phyloP scores from a whole-genome alignment of 2,113 vertebrate genomes.

The Miniopterus natalensis region DNA sequence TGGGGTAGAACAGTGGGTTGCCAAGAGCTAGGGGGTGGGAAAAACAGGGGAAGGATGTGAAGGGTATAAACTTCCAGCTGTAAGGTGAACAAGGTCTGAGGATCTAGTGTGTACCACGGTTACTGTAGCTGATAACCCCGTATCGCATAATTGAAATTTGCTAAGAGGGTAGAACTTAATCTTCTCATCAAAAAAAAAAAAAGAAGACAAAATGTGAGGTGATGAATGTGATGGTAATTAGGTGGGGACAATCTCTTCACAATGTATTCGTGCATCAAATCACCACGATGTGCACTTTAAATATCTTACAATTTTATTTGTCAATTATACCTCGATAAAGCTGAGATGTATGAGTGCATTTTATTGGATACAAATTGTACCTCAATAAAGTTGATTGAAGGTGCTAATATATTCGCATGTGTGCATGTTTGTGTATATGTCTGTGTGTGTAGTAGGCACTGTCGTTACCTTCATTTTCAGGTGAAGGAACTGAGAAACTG shows the following conservation, averaged over 20 bases:
- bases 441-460: fast-evolving
- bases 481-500: not conserved
- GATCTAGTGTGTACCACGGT: not conserved
- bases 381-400: not conserved
- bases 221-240: not conserved
- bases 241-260: not conserved
- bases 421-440: too few species aligned
- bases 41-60: not conserved
- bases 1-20: not conserved
- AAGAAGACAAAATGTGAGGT: not conserved
- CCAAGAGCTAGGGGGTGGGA: too few species aligned
- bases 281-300: not conserved
- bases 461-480: not conserved
- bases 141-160: not conserved
- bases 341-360: not conserved
- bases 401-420: too few species aligned
- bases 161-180: not conserved
- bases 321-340: not conserved
- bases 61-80: not conserved
- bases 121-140: not conserved
- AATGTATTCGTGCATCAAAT: not conserved
- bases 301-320: not conserved
- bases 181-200: not conserved
- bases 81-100: not conserved
- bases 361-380: not conserved